Base-by-base conservation (phyloP, 2,797 vertebrate species). In the Protosalanx chinensis region DNA sequence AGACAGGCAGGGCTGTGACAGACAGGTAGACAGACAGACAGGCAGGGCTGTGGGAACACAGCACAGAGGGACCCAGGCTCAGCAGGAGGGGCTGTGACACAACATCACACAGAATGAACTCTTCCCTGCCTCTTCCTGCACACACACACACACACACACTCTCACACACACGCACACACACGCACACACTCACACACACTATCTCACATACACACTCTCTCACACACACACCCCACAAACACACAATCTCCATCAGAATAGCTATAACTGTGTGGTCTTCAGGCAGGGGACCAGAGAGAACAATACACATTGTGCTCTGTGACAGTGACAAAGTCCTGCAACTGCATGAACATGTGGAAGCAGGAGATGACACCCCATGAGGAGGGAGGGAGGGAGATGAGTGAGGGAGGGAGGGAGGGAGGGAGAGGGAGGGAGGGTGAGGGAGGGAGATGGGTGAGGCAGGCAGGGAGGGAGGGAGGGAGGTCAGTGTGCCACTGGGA, bases 221-320 rank as follows among this genome's bases (percentile, higher is more conserved):
- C 8, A 67, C 58, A 68, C 20, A 57, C 23, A 49, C 51, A 32
- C 49, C 56, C 18, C 64, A 61, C 33, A 29, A 16, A 67, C 16
- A 5, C 10, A 15, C 59, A 46, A 46, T 46, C 41, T 37, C 64
- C 37, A 49, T 65, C 46, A 23, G 27, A 65, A 41, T 32, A 46
- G 30, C 60, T 60, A 71, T 83, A 71, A 76, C 71, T 82, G 74
- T 81, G 72, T 33, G 72, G 30, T 72, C 79, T 81, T 83, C 82
- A 83, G 15, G 74, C 75, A 76, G 74, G 60, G 70, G 72, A 79
- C 67, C 75, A 69, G 75, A 75, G 64, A 76, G 83, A 89, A 91
- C 91, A 92, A 90, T 90, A 75, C 75, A 5, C 79, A 91, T 89
- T 91, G 90, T 88, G 77, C 79, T 76, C 71, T 70, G 70, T 88